These are phyloP conservation scores for Clarias gariepinus DNA, from an alignment of 2,113 vertebrate genomes.

Conservation along the genomic window DNA sequence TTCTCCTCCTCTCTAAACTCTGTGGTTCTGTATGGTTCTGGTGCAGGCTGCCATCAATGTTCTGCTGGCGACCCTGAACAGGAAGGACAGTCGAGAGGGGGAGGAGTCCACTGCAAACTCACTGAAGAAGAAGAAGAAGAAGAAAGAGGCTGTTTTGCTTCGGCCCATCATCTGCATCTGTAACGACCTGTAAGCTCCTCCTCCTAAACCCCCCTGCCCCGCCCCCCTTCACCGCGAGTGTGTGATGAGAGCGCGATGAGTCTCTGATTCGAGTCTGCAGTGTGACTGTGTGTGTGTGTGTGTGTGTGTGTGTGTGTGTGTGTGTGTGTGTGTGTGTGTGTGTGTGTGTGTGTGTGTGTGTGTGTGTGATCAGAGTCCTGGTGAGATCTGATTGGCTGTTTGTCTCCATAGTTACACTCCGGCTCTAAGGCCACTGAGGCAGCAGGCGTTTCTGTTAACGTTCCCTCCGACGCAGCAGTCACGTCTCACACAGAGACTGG, in stretches of 20 bases:
- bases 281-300: too few species aligned
- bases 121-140: constrained; percentile 73
- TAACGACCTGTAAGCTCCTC: constrained; percentile 83
- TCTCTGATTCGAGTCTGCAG: too few species aligned
- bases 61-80: constrained; percentile 80
- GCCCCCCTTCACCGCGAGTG: neutral
- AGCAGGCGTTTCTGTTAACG: constrained; percentile 83
- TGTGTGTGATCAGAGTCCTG: neutral
- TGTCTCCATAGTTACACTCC: constrained; percentile 80
- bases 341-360: neutral
- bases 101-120: constrained; percentile 55
- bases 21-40: neutral
- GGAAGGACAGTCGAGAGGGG: constrained; percentile 69
- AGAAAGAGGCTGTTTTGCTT: constrained; percentile 75
- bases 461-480: constrained; percentile 85
- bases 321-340: too few species aligned
- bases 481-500: constrained; percentile 86
- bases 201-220: neutral
- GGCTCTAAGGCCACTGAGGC: constrained; percentile 84
- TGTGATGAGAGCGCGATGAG: too few species aligned
- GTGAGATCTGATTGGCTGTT: constrained; percentile 26
- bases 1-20: neutral
- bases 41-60: constrained; percentile 84
- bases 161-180: constrained; percentile 96
- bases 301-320: too few species aligned